These are phyloP conservation scores for Meteorus sp. DNA, from an alignment of 1,140 invertebrate genomes.

Conservation along the genomic window DNA sequence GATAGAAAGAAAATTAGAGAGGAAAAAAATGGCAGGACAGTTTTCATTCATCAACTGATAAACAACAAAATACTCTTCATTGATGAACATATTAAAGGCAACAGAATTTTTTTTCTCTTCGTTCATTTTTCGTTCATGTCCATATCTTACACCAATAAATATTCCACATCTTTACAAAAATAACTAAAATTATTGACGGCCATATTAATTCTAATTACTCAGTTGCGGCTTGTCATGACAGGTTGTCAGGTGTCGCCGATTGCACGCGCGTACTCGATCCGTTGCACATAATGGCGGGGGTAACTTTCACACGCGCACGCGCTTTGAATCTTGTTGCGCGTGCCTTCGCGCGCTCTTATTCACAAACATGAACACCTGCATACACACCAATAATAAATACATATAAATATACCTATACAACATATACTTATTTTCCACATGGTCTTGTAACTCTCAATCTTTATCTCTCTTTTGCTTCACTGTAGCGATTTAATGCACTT, in stretches of 20 bases:
- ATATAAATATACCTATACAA: too few species aligned
- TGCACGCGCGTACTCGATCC: background rate
- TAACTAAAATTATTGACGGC: slow-evolving; percentile 31
- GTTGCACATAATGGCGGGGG: background rate
- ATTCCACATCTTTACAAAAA: background rate
- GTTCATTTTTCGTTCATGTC: too few species aligned
- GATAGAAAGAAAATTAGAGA: too few species aligned
- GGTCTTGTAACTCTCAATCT: too few species aligned
- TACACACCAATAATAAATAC: background rate
- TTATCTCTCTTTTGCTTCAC: too few species aligned
- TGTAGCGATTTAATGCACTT: slow-evolving; percentile 1
- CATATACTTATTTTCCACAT: too few species aligned
- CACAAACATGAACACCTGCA: background rate
- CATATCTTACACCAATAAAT: too few species aligned
- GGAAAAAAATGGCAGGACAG: too few species aligned
- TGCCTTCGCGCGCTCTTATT: background rate
- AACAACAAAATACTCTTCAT: too few species aligned
- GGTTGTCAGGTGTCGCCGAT: slow-evolving; percentile 17
- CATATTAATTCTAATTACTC: slow-evolving; percentile 46
- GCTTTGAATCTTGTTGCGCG: slow-evolving; percentile 28
- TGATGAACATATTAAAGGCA: too few species aligned
- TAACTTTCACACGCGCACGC: slow-evolving; percentile 43
- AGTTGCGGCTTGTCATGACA: slow-evolving; percentile 28
- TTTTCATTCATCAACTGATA: too few species aligned
- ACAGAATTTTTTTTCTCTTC: too few species aligned